A percentile compares a stretch with the other conserved stretches of the same genome.
phyloP scores from a whole-genome alignment of 2,113 vertebrate species.

The Hippopotamus amphibius region DNA sequence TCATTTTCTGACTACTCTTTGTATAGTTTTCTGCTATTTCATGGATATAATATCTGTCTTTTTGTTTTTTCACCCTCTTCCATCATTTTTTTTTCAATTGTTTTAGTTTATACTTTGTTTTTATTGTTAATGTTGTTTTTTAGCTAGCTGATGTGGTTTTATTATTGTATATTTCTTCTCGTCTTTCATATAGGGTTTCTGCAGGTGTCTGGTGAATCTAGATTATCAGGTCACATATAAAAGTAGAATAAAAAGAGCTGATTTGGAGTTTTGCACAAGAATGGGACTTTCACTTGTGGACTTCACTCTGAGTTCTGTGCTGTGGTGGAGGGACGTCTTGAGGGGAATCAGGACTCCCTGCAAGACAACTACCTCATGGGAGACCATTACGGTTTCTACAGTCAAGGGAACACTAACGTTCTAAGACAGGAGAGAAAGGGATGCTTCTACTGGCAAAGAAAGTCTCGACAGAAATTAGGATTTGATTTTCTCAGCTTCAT shows the following conservation, averaged over 20 bases:
- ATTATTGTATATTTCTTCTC: neutral
- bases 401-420: neutral
- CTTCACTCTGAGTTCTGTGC: neutral
- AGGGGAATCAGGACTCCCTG: neutral
- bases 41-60: neutral
- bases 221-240: neutral
- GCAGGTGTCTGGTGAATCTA: neutral
- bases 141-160: neutral
- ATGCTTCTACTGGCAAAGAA: neutral
- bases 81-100: neutral
- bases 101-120: neutral
- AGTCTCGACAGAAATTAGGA: neutral
- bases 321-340: neutral
- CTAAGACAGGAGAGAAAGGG: neutral
- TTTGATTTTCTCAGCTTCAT: neutral
- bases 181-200: neutral
- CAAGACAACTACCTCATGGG: neutral
- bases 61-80: neutral
- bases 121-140: neutral
- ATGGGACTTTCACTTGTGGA: neutral
- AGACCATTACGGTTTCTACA: neutral
- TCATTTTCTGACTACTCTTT: neutral
- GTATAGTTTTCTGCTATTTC: neutral
- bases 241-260: neutral
- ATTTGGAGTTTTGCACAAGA: neutral